Evolutionary conservation across 1,140 invertebrate genomes (phyloP), one percentile per base, ranked within the genome.

Genomic region (Adoxophyes honmai): DNA sequence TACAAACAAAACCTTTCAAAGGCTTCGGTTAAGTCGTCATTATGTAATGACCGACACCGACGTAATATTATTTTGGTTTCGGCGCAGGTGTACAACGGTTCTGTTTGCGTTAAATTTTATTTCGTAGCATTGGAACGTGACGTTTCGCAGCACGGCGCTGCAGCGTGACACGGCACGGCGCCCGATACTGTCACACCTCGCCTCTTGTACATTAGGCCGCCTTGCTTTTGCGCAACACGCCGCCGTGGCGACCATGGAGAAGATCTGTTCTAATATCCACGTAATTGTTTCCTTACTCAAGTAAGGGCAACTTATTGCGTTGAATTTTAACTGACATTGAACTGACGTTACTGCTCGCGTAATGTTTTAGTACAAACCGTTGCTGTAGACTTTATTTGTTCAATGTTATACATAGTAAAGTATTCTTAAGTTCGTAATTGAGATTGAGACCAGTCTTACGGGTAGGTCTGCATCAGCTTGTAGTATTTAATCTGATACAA

Each of bases 211-310:
- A 48, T 21, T 48, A 1, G 42, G 16, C 21, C n/a, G 3, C 11
- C 21, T 10, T 42, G 39, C 21, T 28, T 3, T 48, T 48, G 42
- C 42, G 42, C 18, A 48, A 48, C 21, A 18, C 9, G 10, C 10
- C 21, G 42, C 21, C n/a, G 21, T 21, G n/a, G n/a, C 21, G 42
- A 48, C 42, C 42, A 48, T 48, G 42, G 21, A 48, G 42, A 18
- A 48, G 42, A 48, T 48, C 18, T 48, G 42, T 48, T 48, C 42
- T 48, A 48, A 28, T 48, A 48, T 33, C 42, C 21, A 48, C 42
- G 42, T 48, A 48, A 48, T 48, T 48, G 42, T 48, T 48, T 48
- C 42, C 42, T 48, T 48, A 48, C n/a, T 48, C 39, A 18, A 48
- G 16, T 48, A 48, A 48, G 42, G 42, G 42, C 42, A 48, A 48